These are phyloP conservation scores for Leptoclinus maculatus DNA, from an alignment of 2,797 vertebrate genomes.

Conservation along the genomic window DNA sequence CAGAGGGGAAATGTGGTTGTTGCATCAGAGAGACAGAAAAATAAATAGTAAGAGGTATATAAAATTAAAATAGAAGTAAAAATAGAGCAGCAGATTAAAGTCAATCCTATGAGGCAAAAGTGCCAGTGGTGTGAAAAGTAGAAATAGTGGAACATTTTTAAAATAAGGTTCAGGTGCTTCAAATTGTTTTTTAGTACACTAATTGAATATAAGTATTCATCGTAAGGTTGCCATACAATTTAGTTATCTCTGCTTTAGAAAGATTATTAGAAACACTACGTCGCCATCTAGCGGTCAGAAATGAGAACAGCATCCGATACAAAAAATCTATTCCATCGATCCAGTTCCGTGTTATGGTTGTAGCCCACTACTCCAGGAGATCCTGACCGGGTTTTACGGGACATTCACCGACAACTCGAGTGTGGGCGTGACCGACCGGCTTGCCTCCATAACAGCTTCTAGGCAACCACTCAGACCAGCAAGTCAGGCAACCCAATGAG, in stretches of 20 bases:
- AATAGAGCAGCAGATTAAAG: neutral
- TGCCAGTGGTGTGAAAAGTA: neutral
- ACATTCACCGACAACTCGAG: neutral
- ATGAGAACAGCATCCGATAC: neutral
- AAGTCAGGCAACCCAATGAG: neutral
- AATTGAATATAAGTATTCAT: neutral
- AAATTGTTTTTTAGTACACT: neutral
- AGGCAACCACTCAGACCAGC: neutral
- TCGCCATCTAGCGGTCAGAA: conserved; percentile 20
- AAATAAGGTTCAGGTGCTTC: neutral
- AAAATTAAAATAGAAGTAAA: neutral
- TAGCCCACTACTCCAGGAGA: fast-evolving
- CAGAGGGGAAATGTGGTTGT: neutral
- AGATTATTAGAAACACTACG: neutral
- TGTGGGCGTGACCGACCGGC: conserved; percentile 67
- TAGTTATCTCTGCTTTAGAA: neutral
- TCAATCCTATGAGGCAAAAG: neutral
- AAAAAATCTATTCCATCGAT: conserved; percentile 25
- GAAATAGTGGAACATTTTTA: neutral
- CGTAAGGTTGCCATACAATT: neutral
- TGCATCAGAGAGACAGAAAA: too few species aligned
- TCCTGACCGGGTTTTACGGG: conserved; percentile 35
- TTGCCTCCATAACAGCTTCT: conserved; percentile 25
- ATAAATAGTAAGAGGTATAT: neutral
- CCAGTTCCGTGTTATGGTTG: neutral